Evolutionary conservation across 1,140 invertebrate species (phyloP).

Genomic region (Zaprionus inermis): DNA sequence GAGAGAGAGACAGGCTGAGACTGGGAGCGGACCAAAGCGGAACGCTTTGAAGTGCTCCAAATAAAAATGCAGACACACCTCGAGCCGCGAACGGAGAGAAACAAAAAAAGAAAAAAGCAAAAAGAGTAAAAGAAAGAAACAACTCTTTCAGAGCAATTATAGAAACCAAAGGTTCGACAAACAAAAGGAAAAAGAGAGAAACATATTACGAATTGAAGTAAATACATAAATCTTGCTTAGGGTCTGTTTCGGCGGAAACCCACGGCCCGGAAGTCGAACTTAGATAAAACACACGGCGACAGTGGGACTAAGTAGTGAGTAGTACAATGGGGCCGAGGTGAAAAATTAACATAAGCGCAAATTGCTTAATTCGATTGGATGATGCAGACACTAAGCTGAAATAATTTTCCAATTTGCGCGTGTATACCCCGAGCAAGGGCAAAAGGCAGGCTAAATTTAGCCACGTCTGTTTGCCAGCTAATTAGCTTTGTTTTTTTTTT

Average conservation of each 20-base stretch:
- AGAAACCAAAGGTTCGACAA: constrained; percentile 50
- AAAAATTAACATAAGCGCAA: constrained; percentile 63
- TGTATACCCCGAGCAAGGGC: not conserved
- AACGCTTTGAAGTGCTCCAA: constrained; percentile 80
- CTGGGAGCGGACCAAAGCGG: constrained; percentile 49
- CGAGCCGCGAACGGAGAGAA: constrained; percentile 19
- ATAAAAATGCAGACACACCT: constrained; percentile 81
- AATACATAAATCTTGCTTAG: constrained; percentile 75
- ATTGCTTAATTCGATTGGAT: constrained; percentile 61
- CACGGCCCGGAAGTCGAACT: constrained; percentile 35
- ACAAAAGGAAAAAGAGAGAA: constrained; percentile 25
- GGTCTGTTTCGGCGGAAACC: constrained; percentile 50
- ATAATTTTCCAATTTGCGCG: too few species aligned
- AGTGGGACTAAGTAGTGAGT: not conserved
- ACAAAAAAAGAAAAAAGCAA: too few species aligned
- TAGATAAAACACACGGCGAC: constrained; percentile 20
- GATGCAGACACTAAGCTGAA: too few species aligned
- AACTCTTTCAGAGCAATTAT: constrained; percentile 70
- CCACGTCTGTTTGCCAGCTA: constrained; percentile 54
- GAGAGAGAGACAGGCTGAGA: constrained; percentile 26
- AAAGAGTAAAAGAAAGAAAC: not conserved
- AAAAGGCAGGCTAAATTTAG: constrained; percentile 32
- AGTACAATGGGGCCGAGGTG: not conserved
- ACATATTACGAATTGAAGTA: constrained; percentile 73
- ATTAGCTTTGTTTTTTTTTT: constrained; percentile 70